These are phyloP conservation scores for Alectura lathami DNA, from an alignment of 2,113 vertebrate species.

Conservation along the genomic window DNA sequence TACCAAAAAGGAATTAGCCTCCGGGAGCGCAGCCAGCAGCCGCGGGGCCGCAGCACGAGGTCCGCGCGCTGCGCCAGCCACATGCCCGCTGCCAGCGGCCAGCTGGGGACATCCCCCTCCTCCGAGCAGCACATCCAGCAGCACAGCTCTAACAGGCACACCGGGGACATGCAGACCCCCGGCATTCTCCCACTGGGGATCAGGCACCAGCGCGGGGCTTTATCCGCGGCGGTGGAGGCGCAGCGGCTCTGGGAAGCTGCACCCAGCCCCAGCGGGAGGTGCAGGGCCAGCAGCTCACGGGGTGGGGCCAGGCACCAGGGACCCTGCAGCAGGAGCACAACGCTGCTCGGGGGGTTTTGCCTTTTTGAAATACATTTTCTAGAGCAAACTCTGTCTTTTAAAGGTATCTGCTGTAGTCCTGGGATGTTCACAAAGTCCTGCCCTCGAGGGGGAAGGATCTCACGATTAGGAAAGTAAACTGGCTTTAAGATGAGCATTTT, in stretches of 20 bases:
- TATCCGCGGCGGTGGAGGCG: neutral
- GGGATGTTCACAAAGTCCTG: neutral
- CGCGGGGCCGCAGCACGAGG: neutral
- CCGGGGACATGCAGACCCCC: neutral
- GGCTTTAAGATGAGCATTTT: neutral
- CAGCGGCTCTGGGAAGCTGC: neutral
- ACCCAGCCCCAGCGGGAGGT: accelerated
- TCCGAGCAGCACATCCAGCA: accelerated
- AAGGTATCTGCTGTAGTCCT: neutral
- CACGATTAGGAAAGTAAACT: neutral
- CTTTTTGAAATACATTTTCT: neutral
- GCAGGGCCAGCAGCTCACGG: neutral
- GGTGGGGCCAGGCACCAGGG: too few species aligned
- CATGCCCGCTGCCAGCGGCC: neutral
- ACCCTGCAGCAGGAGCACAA: neutral
- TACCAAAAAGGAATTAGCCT: neutral
- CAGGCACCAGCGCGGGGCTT: accelerated
- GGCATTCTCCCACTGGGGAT: neutral
- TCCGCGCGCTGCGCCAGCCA: neutral
- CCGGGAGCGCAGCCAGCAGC: neutral
- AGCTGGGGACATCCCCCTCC: neutral
- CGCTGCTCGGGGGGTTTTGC: accelerated
- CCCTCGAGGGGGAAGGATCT: neutral
- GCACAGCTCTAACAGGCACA: neutral
- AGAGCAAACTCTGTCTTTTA: neutral